Percentiles rank a stretch among this genome's conserved stretches.
Conservation (phyloP, 1,140 invertebrate genomes). For the Eupristina koningsbergeri region DNA sequence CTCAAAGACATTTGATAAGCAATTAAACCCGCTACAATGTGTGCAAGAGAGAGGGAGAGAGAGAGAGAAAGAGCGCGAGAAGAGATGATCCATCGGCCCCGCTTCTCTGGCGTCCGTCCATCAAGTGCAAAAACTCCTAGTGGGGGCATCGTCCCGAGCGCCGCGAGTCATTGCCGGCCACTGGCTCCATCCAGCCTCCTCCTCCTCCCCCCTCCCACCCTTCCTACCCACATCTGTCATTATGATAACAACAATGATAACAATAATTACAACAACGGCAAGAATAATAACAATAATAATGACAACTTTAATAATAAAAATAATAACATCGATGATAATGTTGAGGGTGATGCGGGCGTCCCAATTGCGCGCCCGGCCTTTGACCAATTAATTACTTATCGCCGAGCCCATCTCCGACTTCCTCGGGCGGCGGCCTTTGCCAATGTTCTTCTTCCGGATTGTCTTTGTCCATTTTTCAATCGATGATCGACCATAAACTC, state of each 20-base stretch:
- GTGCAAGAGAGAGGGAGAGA: too few relatives aligned
- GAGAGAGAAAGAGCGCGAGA: too few relatives aligned
- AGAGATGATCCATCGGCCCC: neutral
- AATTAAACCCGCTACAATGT: conserved; percentile 12
- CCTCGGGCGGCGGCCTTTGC: neutral
- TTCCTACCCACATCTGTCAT: too few relatives aligned
- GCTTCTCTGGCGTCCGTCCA: too few relatives aligned
- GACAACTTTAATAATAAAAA: too few relatives aligned
- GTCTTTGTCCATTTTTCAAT: neutral
- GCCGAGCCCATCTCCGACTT: neutral
- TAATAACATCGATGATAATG: too few relatives aligned
- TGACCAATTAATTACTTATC: conserved; percentile 42
- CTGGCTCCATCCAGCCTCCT: neutral
- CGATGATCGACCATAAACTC: neutral
- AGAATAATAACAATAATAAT: too few relatives aligned
- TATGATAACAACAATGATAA: neutral
- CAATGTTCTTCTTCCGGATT: neutral
- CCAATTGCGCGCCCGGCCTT: conserved; percentile 21
- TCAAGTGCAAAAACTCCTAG: neutral
- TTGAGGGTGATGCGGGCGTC: neutral
- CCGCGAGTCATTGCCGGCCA: neutral
- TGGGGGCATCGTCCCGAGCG: neutral
- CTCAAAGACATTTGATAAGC: conserved; percentile 23
- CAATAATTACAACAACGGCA: too few relatives aligned
- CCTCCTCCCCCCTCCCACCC: too few relatives aligned